These are phyloP conservation scores for Lichenostomus cassidix DNA, from an alignment of 2,113 vertebrate genomes.

Conservation along the genomic window DNA sequence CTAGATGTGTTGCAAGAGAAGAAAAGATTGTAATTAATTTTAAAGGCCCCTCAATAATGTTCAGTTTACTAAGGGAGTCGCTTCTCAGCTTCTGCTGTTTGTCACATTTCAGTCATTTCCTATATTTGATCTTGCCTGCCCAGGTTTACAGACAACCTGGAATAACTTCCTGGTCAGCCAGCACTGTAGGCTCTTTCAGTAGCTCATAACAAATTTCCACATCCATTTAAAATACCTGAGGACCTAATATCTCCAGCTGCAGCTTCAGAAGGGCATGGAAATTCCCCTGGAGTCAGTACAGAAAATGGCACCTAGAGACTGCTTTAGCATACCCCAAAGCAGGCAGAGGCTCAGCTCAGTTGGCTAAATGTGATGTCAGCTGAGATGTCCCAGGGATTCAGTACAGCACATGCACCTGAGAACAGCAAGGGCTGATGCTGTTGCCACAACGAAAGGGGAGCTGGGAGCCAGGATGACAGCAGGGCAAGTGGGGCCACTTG, in stretches of 20 bases:
- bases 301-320: neutral
- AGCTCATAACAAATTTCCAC: neutral
- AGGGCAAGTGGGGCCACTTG: neutral
- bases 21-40: constrained; percentile 10
- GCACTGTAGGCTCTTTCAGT: neutral
- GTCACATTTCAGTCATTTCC: neutral
- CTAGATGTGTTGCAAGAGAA: neutral
- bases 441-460: neutral
- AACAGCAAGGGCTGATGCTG: neutral
- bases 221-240: neutral
- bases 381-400: neutral
- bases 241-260: neutral
- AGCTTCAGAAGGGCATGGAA: neutral
- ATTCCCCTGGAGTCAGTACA: neutral
- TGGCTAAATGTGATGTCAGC: neutral
- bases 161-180: neutral
- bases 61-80: fast-evolving
- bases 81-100: neutral
- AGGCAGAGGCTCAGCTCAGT: neutral
- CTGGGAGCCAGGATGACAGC: neutral
- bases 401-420: neutral
- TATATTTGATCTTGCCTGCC: neutral
- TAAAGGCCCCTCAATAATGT: neutral
- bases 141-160: neutral
- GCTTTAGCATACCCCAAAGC: neutral